Base-by-base conservation (phyloP, 2,797 vertebrate genomes). In the Tokudaia tokunoshimensis region DNA sequence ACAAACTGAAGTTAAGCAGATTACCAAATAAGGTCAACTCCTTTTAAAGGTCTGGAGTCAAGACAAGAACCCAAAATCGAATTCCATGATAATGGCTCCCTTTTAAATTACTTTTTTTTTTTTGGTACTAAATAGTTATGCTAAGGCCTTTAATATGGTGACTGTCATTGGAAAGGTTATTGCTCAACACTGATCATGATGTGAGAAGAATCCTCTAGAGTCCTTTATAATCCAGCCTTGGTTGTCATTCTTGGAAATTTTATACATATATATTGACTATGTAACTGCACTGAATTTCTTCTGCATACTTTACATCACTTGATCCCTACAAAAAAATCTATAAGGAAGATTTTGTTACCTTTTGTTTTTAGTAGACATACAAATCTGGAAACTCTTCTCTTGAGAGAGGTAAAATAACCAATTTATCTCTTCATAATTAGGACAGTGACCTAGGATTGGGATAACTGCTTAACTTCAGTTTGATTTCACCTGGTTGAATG, bases 1-100 rank as follows among this genome's bases (percentile, higher is more conserved):
- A 87, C 13, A 93, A 83, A 83, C 34, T 59, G 9, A 91, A 95
- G 50, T 41, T 81, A 94, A 47, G 26, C 34, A 92, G 47, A 31
- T 83, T 50, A 0, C 4, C n/a, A 79, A 92, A 24, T 1, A 74
- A 26, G 67, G 55, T 13, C 37, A 94, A 9, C 31, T n/a, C 61
- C 15, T 29, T 55, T 55, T 61, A n/a, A 19, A 22, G 44, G 22
- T 3, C 65, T 70, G 47, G 13, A 8, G 5, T 31, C 26, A 44
- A 44, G 2, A 19, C 0, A n/a, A 67, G 50, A 9, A 29, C 3
- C 22, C 26, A 80, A n/a, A 44, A 57, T 59, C 17, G 22, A 93
- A 59, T 12, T 75, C 17, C 55, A 59, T 34, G 75, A 75, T 89
- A 34, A 88, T 24, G 11, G 50, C 2, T 34, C 14, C 8, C 5